These are phyloP conservation scores for Pelobates cultripes DNA, from an alignment of 2,797 vertebrate species.

Conservation along the genomic window DNA sequence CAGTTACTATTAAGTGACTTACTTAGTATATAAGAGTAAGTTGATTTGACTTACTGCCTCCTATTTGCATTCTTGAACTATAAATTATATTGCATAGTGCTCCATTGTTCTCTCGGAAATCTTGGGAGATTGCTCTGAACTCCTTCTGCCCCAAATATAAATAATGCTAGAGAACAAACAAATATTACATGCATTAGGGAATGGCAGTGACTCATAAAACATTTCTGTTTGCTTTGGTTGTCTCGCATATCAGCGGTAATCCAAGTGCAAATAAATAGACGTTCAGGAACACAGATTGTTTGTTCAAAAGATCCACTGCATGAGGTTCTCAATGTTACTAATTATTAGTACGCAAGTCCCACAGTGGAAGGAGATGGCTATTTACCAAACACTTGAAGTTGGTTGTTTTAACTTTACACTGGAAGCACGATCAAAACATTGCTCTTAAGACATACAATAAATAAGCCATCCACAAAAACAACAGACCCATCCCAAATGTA, in stretches of 20 bases:
- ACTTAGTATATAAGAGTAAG: neutral
- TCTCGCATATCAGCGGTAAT: conserved; percentile 18
- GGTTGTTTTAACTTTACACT: neutral
- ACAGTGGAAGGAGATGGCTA: neutral
- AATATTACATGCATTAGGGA: conserved; percentile 16
- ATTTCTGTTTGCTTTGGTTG: conserved; percentile 45
- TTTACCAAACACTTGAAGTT: conserved; percentile 8
- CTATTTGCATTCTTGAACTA: neutral
- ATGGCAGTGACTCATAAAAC: conserved; percentile 23
- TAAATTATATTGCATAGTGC: neutral
- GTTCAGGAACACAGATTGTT: conserved; percentile 24
- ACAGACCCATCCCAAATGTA: neutral
- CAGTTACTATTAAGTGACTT: neutral
- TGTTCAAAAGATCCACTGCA: conserved; percentile 21
- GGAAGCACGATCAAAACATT: neutral
- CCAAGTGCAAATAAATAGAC: conserved; percentile 18
- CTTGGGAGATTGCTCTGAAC: conserved; percentile 14
- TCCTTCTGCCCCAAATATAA: conserved; percentile 40
- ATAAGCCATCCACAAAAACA: neutral
- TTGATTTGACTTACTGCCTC: neutral
- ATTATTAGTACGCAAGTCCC: neutral
- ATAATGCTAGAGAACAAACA: conserved; percentile 32
- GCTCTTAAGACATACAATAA: neutral
- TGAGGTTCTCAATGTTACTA: conserved; percentile 3
- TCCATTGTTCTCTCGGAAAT: conserved; percentile 11